phyloP scores from a whole-genome alignment of 2,797 vertebrate species.

The Coranthus polyacanthus region DNA sequence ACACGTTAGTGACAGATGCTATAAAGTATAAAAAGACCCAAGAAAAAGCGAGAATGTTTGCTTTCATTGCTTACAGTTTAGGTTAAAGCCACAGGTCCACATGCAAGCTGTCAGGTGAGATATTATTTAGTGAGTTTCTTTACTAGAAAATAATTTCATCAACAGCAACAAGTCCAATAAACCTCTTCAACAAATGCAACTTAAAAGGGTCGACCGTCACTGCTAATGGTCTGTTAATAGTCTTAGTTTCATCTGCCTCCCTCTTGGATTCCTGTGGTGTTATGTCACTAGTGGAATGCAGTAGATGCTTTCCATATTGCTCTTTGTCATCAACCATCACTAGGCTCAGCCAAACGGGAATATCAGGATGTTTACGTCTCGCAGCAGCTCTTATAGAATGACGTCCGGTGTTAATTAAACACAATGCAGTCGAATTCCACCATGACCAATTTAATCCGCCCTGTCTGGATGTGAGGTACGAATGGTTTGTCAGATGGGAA shows the following conservation, averaged over 20 bases:
- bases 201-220: no score
- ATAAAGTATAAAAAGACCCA: no score
- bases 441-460: constrained; percentile 71
- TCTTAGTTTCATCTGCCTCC: not conserved
- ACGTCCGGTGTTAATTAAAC: constrained; percentile 74
- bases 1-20: no score
- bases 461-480: constrained; percentile 48
- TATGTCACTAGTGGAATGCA: constrained; percentile 9
- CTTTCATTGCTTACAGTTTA: no score
- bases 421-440: constrained; percentile 65
- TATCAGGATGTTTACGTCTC: constrained; percentile 54
- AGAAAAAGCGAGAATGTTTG: no score
- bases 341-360: constrained; percentile 30
- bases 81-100: no score
- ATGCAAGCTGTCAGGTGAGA: no score
- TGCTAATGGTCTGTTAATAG: not conserved
- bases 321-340: constrained; percentile 40
- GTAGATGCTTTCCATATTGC: constrained; percentile 46
- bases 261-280: not conserved
- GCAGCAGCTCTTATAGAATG: constrained; percentile 62
- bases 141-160: no score
- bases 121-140: no score
- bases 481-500: constrained; percentile 61
- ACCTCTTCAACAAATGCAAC: no score
- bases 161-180: no score